Evolutionary conservation across 2,888 invertebrate genomes (phyloP).

Genomic region (Tipula vernalis): DNA sequence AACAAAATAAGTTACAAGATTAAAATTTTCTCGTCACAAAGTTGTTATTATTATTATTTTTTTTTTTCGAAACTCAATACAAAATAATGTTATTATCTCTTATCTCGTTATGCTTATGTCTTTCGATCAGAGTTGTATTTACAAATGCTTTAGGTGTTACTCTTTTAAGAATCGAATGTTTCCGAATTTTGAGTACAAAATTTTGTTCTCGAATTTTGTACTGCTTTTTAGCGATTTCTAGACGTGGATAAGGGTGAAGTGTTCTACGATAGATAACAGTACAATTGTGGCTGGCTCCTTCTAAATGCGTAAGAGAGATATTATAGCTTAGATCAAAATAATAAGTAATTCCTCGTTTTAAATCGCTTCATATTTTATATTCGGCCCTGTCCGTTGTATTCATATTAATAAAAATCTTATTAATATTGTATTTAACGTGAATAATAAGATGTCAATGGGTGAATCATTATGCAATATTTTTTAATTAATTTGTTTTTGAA

Average conservation of each 20-base stretch:
- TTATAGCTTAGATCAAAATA: too few relatives aligned
- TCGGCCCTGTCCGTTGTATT: not conserved
- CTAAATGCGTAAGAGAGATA: too few relatives aligned
- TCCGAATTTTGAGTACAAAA: too few relatives aligned
- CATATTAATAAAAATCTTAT: not conserved
- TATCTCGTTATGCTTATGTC: not conserved
- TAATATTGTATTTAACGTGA: not conserved
- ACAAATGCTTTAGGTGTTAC: too few relatives aligned
- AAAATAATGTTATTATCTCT: not conserved
- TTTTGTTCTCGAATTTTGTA: too few relatives aligned
- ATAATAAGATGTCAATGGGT: not conserved
- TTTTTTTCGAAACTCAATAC: not conserved
- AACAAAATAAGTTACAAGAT: not conserved
- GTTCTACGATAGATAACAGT: too few relatives aligned
- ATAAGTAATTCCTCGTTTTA: too few relatives aligned
- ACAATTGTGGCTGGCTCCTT: too few relatives aligned
- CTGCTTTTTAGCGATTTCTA: too few relatives aligned
- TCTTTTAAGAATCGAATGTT: too few relatives aligned
- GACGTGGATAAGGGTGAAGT: too few relatives aligned
- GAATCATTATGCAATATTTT: not conserved
- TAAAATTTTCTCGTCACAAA: not conserved
- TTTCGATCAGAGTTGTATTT: not conserved
- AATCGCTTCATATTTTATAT: not conserved
- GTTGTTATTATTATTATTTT: not conserved
- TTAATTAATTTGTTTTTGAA: not conserved